These are phyloP conservation scores for Venusia cambrica DNA, from an alignment of 2,888 invertebrate species.

Conservation along the genomic window DNA sequence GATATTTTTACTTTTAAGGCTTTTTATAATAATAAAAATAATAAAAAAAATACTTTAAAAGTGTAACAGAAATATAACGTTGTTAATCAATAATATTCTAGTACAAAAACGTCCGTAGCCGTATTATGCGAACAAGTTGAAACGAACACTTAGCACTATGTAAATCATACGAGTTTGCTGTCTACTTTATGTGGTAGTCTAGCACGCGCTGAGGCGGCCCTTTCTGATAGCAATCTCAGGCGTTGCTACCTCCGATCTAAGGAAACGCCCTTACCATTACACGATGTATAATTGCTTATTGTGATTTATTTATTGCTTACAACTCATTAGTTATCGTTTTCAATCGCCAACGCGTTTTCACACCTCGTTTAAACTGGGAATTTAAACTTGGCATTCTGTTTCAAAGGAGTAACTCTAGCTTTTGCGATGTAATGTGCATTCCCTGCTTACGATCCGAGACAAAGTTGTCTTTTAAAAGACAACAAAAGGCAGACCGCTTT, in stretches of 20 bases:
- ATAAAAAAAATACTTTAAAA: no score
- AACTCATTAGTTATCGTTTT: slow-evolving; percentile 31
- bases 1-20: no score
- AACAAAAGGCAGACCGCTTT: slow-evolving; percentile 54
- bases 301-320: slow-evolving; percentile 53
- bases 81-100: slow-evolving; percentile 26
- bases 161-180: slow-evolving; percentile 58
- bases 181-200: slow-evolving; percentile 53
- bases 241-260: slow-evolving; percentile 60
- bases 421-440: slow-evolving; percentile 2
- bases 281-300: slow-evolving; percentile 60
- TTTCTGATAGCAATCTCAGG: slow-evolving; percentile 66
- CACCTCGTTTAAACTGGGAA: slow-evolving; percentile 19
- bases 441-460: slow-evolving; percentile 9
- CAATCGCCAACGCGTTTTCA: slow-evolving; percentile 23
- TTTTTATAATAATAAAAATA: no score
- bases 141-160: slow-evolving; percentile 55
- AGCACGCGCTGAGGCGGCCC: slow-evolving; percentile 61
- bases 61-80: slow-evolving; percentile 5
- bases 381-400: slow-evolving; percentile 1
- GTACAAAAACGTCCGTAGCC: slow-evolving; percentile 29
- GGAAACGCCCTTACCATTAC: slow-evolving; percentile 58
- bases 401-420: neutral
- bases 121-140: slow-evolving; percentile 53
- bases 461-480: slow-evolving; percentile 21